Evolutionary conservation across 2,888 invertebrate species (phyloP).

Genomic region (Diadegma fenestrale): DNA sequence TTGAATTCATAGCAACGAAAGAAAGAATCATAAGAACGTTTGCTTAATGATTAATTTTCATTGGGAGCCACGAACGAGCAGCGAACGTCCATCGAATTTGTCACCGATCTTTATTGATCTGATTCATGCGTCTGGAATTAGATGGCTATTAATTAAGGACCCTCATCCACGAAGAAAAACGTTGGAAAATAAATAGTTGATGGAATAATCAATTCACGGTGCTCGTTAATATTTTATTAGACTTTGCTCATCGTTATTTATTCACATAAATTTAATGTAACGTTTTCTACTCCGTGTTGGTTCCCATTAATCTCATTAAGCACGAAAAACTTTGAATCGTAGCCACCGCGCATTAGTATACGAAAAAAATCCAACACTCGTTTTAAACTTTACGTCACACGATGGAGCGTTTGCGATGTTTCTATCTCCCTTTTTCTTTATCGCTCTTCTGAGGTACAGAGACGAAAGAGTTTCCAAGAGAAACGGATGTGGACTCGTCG

Average conservation of each 20-base stretch:
- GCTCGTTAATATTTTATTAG: neutral
- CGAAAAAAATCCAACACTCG: neutral
- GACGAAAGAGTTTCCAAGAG: slow-evolving; percentile 55
- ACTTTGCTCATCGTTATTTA: neutral
- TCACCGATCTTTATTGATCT: neutral
- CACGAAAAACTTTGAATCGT: neutral
- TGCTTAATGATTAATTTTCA: neutral
- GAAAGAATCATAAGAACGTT: neutral
- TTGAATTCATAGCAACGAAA: neutral
- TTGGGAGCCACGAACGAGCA: neutral
- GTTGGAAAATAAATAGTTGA: neutral
- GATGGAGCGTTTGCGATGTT: neutral
- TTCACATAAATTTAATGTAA: neutral
- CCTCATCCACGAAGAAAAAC: neutral
- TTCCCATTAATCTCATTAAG: slow-evolving; percentile 21
- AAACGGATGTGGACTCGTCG: slow-evolving; percentile 56
- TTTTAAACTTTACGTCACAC: neutral
- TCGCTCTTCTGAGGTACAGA: slow-evolving; percentile 16
- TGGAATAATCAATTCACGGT: neutral
- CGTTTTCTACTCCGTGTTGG: neutral
- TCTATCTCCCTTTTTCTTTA: slow-evolving; percentile 3
- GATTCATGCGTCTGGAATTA: neutral
- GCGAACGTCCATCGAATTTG: neutral
- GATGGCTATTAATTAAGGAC: neutral
- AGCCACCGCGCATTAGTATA: neutral